These are phyloP conservation scores for Drosophila albomicans DNA, from an alignment of 1,140 invertebrate species.

Conservation along the genomic window DNA sequence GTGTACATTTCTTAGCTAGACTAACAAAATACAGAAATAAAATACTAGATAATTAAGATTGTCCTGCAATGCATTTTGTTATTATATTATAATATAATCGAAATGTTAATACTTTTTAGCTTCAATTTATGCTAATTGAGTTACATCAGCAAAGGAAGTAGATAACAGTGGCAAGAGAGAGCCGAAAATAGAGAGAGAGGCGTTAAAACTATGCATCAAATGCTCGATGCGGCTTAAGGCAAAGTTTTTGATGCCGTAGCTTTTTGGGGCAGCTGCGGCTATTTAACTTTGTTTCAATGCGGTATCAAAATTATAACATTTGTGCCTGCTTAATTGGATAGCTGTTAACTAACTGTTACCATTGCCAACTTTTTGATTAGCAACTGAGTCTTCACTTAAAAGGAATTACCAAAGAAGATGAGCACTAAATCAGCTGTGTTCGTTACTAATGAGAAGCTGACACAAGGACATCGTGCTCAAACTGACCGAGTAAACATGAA, in stretches of 20 bases:
- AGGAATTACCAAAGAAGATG: neutral
- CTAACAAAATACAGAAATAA: conserved; percentile 1
- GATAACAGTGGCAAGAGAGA: too few species aligned
- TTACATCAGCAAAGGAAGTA: neutral
- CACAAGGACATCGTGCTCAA: neutral
- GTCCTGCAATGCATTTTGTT: neutral
- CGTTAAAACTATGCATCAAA: neutral
- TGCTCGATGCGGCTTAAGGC: neutral
- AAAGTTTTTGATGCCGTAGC: conserved; percentile 8
- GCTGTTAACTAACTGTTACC: conserved; percentile 12
- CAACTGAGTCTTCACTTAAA: conserved; percentile 1
- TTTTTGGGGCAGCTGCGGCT: conserved; percentile 26
- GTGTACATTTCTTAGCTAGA: neutral
- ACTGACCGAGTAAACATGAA: neutral
- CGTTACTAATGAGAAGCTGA: conserved; percentile 14
- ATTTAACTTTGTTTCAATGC: conserved; percentile 17
- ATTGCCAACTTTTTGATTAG: neutral
- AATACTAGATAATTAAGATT: neutral
- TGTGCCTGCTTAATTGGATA: conserved; percentile 29
- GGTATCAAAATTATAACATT: conserved; percentile 39
- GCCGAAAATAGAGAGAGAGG: neutral
- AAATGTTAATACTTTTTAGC: neutral
- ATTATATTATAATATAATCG: neutral
- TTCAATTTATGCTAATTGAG: conserved; percentile 2
- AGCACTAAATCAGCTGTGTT: conserved; percentile 12